Percentiles rank a stretch among this genome's conserved stretches.
Conservation (phyloP, 2,113 vertebrate genomes). For the Halichoeres trimaculatus region DNA sequence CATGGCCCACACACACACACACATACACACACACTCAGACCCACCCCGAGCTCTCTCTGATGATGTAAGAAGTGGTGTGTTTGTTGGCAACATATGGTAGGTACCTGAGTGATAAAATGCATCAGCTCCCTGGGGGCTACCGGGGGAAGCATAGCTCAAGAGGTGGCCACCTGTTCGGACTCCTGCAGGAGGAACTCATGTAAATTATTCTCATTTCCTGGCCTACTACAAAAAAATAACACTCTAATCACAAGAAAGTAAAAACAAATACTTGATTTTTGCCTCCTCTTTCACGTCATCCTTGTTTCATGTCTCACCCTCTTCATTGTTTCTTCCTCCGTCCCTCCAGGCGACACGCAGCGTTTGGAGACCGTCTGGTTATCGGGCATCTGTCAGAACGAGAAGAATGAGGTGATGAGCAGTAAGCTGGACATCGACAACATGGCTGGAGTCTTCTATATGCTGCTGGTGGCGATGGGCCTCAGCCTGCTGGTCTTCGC, state of each 20-base stretch:
- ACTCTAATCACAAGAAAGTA: no score
- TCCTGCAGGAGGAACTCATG: conserved; percentile 9
- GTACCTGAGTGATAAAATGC: conserved; percentile 37
- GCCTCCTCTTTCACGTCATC: no score
- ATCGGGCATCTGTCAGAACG: conserved; percentile 97
- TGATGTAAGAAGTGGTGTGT: conserved; percentile 45
- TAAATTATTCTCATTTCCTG: conserved; percentile 6
- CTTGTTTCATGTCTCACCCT: no score
- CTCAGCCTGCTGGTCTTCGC: conserved; percentile 96
- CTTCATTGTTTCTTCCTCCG: not conserved
- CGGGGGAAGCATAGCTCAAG: conserved; percentile 14
- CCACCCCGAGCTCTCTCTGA: conserved; percentile 31
- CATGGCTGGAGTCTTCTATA: conserved; percentile 99
- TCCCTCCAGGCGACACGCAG: conserved; percentile 90
- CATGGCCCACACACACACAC: not conserved
- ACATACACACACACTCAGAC: conserved; percentile 10
- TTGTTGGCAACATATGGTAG: conserved; percentile 44
- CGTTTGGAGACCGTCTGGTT: conserved; percentile 97
- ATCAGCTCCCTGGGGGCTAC: conserved; percentile 20
- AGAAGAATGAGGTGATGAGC: conserved; percentile 99
- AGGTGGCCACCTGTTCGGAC: conserved; percentile 50
- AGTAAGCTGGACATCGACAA: conserved; percentile 99
- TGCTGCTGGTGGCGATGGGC: conserved; percentile 98
- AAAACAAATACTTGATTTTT: no score
- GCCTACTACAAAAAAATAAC: not conserved